Base-by-base conservation (phyloP, 2,797 vertebrate species). In the Xenopus petersii region DNA sequence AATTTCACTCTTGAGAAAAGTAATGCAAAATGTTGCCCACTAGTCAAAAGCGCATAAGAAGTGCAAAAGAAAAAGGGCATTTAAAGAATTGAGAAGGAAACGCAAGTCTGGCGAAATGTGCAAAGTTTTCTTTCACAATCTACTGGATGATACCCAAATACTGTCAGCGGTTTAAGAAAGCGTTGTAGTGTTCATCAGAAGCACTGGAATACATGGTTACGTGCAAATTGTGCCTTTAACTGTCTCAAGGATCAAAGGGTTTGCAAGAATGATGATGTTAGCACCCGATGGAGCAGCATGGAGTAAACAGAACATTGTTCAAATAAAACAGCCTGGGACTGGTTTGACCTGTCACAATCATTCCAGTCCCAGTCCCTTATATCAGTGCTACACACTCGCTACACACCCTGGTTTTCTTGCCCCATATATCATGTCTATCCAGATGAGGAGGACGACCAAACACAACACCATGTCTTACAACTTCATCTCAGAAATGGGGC, bases 151-250 rank as follows among this genome's bases (percentile, higher is more conserved):
- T 49, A 70, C 30, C 12, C 11, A 60, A 72, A 56, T 24, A 21
- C 58, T 64, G 42, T 47, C 12, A 47, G 17, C 63, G 59, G 75
- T 72, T 58, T 47, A 33, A 55, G 63, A 61, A 62, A 12, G 10
- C 49, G 16, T 8, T 8, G 15, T 56, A 65, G 73, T 36, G 51
- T 74, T 59, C 47, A 49, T 73, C 46, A 78, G 61, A 70, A 79
- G 59, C 71, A 54, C 33, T 67, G 58, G 24, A 48, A 69, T 26
- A 46, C 33, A 59, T 30, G 48, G 17, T 62, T 58, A 78, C 26
- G 76, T 79, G 76, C 71, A 73, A 74, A 74, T 79, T 79, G 66
- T 64, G 66, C 76, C 42, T 12, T 12, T 64, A 64, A 64, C 15
- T 17, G 30, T 64, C 13, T 64, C 15, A n/a, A 12, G 26, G 24